Base-by-base conservation (phyloP, 2,888 invertebrate species). In the Teleiodes luculella region DNA sequence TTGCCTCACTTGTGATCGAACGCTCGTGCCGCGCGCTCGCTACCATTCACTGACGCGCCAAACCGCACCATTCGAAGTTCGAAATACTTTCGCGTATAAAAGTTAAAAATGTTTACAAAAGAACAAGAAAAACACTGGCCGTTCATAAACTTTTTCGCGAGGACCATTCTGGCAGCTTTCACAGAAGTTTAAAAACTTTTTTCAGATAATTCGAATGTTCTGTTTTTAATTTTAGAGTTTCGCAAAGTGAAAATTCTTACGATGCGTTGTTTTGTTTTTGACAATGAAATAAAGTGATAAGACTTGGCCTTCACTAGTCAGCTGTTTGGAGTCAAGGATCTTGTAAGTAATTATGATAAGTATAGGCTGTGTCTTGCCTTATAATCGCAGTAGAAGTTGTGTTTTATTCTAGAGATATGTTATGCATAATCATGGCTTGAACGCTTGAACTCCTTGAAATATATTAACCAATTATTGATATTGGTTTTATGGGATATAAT, bases 1-100 rank as follows among this genome's bases (percentile, higher is more conserved):
- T 62, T 60, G 67, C 66, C 74, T 77, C 85, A 85, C 74, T 85
- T 78, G 77, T 72, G 74, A 70, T 71, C 66, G 67, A 69, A 73
- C 67, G 66, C 73, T 65, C 70, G 70, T 55, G 56, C 66, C 45
- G 80, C 70, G 60, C 74, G 78, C 70, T 68, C 78, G 83, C 70
- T 65, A 65, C 37, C 56, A 66, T 63, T 33, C 66, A 58, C 63
- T 56, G 56, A 60, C 60, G 48, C 41, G 56, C 65, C 68, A 60
- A 62, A 61, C 54, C 18, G 57, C 65, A 63, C 61, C 56, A 66
- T 61, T 60, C 57, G n/a, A n/a, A n/a, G n/a, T n/a, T n/a, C 59
- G 61, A 59, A 60, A 63, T 57, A 57, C 60, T 53, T 64, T 55
- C 59, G 55, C 59, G 60, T 54, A 64, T 62, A 62, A 53, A 63